Evolutionary conservation across 1,140 invertebrate species (phyloP).

Genomic region (Thaumatotibia leucotreta): DNA sequence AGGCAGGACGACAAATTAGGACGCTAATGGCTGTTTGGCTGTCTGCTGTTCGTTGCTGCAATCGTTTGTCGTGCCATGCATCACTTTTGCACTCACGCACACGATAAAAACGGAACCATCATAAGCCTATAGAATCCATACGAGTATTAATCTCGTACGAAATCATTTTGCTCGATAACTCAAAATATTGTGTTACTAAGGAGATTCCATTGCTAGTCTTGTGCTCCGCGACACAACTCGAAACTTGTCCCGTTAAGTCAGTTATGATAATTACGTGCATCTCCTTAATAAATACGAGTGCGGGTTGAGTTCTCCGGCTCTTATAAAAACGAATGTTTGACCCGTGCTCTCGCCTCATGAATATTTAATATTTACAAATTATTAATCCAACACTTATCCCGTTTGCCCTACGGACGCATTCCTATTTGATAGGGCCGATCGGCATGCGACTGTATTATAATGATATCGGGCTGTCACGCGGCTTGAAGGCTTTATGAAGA

Average conservation of each 20-base stretch:
- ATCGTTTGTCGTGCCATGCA: too few species aligned
- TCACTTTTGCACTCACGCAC: too few species aligned
- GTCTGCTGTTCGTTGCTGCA: too few species aligned
- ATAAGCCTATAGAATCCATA: too few species aligned
- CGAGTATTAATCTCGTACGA: too few species aligned
- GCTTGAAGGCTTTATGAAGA: slow-evolving; percentile 61
- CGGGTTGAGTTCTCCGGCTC: slow-evolving; percentile 45
- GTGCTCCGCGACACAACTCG: slow-evolving; percentile 40
- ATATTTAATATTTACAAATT: slow-evolving; percentile 75
- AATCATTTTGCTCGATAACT: too few species aligned
- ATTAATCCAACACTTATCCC: slow-evolving; percentile 66
- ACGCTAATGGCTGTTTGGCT: too few species aligned
- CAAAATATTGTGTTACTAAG: too few species aligned
- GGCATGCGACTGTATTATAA: slow-evolving; percentile 30
- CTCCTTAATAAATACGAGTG: slow-evolving; percentile 63
- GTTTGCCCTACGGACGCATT: slow-evolving; percentile 37
- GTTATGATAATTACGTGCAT: slow-evolving; percentile 65
- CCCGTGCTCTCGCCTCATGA: slow-evolving; percentile 61
- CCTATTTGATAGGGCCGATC: slow-evolving; percentile 36
- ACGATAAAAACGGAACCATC: too few species aligned
- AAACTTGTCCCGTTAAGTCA: slow-evolving; percentile 54
- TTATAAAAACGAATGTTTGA: slow-evolving; percentile 60
- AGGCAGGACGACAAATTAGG: too few species aligned
- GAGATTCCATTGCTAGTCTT: slow-evolving; percentile 25
- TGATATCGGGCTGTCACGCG: slow-evolving; percentile 48